These are phyloP conservation scores for Phrynocephalus versicolor DNA, from an alignment of 2,113 vertebrate genomes.

Conservation along the genomic window DNA sequence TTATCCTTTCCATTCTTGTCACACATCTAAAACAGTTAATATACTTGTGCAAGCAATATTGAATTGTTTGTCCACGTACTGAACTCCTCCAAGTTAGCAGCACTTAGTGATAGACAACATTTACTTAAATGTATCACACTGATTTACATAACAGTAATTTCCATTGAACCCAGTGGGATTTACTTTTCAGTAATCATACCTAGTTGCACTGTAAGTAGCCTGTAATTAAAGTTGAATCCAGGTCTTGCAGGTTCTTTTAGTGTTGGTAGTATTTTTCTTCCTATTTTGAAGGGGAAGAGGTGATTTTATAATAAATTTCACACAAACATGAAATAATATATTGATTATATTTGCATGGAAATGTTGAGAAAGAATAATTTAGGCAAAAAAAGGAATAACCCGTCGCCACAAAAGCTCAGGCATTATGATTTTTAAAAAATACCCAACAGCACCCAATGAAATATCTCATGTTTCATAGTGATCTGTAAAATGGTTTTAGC, in stretches of 20 bases:
- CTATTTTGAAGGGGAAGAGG: neutral
- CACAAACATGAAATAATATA: neutral
- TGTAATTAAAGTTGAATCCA: conserved; percentile 14
- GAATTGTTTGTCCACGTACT: neutral
- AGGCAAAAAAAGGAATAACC: too few relatives aligned
- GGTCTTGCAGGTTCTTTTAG: neutral
- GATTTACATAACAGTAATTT: neutral
- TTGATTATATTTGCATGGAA: neutral
- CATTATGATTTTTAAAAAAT: neutral
- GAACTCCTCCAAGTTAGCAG: neutral
- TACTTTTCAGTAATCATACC: too few relatives aligned
- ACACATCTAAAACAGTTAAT: neutral
- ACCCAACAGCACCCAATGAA: too few relatives aligned
- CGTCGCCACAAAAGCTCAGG: neutral
- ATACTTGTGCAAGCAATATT: neutral
- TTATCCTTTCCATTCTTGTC: neutral
- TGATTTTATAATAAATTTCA: neutral
- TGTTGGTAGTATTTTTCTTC: neutral
- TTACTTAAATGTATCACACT: neutral
- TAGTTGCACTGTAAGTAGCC: neutral
- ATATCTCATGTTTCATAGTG: neutral
- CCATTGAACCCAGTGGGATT: neutral
- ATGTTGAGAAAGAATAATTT: too few relatives aligned
- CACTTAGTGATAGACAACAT: neutral
- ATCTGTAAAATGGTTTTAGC: neutral